Evolutionary conservation across 1,140 invertebrate species (phyloP).

Genomic region (Drosophila persimilis): DNA sequence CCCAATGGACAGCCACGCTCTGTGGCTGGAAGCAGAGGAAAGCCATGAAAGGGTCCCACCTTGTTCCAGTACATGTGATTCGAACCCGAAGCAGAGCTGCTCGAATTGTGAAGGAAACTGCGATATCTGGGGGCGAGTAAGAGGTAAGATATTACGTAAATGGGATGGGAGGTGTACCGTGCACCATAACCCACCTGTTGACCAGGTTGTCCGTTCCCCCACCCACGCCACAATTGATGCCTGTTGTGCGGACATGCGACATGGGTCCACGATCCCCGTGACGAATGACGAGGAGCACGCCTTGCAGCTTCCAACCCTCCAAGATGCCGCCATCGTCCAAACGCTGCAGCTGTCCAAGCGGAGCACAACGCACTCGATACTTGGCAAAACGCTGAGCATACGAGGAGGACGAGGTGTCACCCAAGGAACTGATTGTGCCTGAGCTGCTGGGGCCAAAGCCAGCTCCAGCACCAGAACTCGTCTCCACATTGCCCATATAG

Average conservation of each 20-base stretch:
- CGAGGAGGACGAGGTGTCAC: constrained; percentile 19
- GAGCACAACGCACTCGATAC: constrained; percentile 85
- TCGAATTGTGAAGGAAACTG: constrained; percentile 86
- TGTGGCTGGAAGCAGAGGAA: constrained; percentile 88
- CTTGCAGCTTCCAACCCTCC: constrained; percentile 88
- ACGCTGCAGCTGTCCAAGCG: constrained; percentile 86
- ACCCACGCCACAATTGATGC: constrained; percentile 89
- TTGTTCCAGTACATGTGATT: constrained; percentile 88
- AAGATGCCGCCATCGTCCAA: constrained; percentile 88
- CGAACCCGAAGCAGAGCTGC: constrained; percentile 82
- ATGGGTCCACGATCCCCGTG: constrained; percentile 95
- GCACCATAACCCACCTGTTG: constrained; percentile 79
- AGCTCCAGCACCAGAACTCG: constrained; percentile 21
- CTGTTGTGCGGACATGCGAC: constrained; percentile 89
- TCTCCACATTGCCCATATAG: constrained; percentile 85
- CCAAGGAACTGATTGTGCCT: constrained; percentile 46
- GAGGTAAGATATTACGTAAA: constrained; percentile 61
- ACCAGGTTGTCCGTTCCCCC: constrained; percentile 83
- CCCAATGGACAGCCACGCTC: constrained; percentile 86
- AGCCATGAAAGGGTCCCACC: constrained; percentile 92
- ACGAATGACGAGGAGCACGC: constrained; percentile 90
- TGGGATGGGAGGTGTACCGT: constrained; percentile 1
- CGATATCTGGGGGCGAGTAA: constrained; percentile 83
- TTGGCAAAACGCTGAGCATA: constrained; percentile 65
- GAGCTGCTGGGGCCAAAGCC: constrained; percentile 28